phyloP scores from a whole-genome alignment of 2,113 vertebrate genomes.

The Connochaetes taurinus region DNA sequence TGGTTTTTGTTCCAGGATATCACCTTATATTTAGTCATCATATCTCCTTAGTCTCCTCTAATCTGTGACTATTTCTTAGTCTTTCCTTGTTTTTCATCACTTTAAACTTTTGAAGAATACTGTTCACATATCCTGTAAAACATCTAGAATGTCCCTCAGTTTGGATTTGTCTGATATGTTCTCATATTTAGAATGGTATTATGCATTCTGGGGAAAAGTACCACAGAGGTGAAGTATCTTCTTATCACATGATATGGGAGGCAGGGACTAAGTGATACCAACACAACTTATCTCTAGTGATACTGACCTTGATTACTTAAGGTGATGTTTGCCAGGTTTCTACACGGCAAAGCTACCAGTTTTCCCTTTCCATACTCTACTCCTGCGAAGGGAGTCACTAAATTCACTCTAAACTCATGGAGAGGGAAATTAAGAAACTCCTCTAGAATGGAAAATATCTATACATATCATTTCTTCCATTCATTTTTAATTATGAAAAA shows the following conservation, averaged over 20 bases:
- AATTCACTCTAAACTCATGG: neutral
- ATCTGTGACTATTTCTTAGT: neutral
- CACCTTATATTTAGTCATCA: neutral
- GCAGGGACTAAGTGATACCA: neutral
- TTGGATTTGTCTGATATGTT: neutral
- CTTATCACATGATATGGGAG: neutral
- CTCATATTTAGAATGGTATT: neutral
- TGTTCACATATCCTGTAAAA: neutral
- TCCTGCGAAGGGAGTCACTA: neutral
- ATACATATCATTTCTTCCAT: neutral
- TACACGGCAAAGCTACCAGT: neutral
- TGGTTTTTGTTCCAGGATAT: neutral
- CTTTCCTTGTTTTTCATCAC: neutral
- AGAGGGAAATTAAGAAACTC: neutral
- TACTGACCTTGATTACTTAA: neutral
- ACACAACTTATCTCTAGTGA: neutral
- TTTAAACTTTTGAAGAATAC: neutral
- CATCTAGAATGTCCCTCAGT: neutral
- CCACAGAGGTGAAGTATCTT: neutral
- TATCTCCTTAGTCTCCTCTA: neutral
- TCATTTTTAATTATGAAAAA: slow-evolving; percentile 9
- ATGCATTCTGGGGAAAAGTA: neutral
- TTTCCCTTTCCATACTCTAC: neutral
- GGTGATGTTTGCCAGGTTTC: neutral
- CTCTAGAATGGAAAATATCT: neutral